Conservation (phyloP, 92 coral and sea anemone genomes). For the Pocillopora meandrina region DNA sequence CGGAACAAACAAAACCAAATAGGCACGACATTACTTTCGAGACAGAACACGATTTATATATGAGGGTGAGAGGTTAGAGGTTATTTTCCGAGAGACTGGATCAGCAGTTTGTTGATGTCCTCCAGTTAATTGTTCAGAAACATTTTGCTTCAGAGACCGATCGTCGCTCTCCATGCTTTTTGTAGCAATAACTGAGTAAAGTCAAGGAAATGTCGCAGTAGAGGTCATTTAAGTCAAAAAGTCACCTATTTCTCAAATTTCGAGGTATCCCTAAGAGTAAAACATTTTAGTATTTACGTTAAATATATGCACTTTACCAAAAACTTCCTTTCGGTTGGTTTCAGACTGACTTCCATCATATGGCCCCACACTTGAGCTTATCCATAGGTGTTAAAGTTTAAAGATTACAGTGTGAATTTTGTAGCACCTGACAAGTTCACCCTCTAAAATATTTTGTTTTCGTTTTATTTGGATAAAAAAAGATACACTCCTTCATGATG, state of each 20-base stretch:
- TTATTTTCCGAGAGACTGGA: slow-evolving; percentile 80
- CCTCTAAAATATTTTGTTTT: not conserved
- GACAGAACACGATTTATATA: not conserved
- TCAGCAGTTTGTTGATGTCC: slow-evolving; percentile 84
- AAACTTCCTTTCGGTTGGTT: no score
- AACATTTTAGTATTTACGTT: no score
- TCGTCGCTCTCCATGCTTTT: slow-evolving; percentile 98
- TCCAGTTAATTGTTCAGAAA: slow-evolving; percentile 71
- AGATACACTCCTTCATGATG: slow-evolving; percentile 98
- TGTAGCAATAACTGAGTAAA: slow-evolving; percentile 75
- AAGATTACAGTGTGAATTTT: not conserved
- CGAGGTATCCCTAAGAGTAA: no score
- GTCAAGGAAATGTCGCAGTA: slow-evolving; percentile 22
- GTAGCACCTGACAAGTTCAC: no score
- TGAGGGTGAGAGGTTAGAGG: not conserved
- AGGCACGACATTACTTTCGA: no score
- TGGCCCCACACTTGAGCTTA: no score
- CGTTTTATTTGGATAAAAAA: not conserved
- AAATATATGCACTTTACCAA: no score
- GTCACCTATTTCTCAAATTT: not conserved
- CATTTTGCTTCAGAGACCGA: slow-evolving; percentile 84
- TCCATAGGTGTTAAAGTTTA: no score
- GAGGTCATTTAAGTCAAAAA: no score
- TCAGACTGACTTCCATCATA: no score
- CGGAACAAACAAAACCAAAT: no score